A percentile compares a stretch with the other conserved stretches of the same genome.
Conservation (phyloP, 2,113 vertebrate genomes). For the Ictalurus punctatus region DNA sequence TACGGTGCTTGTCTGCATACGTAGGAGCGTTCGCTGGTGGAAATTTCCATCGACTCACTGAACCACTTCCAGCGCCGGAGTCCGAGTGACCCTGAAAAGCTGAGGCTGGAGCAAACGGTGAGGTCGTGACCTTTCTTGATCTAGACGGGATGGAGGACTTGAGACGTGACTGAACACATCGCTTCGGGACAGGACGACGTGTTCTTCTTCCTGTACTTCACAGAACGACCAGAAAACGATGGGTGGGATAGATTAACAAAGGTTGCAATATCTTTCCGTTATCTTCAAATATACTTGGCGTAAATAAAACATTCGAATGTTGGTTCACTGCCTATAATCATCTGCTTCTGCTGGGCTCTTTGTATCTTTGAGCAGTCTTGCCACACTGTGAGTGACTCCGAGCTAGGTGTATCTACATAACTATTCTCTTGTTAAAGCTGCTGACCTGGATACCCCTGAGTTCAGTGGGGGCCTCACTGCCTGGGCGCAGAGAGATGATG, state of each 20-base stretch:
- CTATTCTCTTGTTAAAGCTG: neutral
- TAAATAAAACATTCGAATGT: too few relatives aligned
- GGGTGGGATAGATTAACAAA: neutral
- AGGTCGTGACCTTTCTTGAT: slow-evolving; percentile 34
- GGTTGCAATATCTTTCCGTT: neutral
- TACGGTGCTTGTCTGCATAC: neutral
- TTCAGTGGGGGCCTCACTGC: slow-evolving; percentile 48
- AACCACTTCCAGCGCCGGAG: slow-evolving; percentile 41
- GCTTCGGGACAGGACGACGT: slow-evolving; percentile 44
- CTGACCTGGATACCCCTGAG: slow-evolving; percentile 54
- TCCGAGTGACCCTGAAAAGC: slow-evolving; percentile 53
- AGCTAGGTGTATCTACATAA: neutral
- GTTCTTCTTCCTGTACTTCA: slow-evolving; percentile 48
- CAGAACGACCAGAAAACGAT: neutral
- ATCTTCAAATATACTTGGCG: neutral
- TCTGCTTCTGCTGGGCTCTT: neutral
- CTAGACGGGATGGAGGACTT: slow-evolving; percentile 43
- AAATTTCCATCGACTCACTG: slow-evolving; percentile 32
- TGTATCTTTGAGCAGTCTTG: neutral
- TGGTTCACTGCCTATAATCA: too few relatives aligned
- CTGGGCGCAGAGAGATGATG: slow-evolving; percentile 53
- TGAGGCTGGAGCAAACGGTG: slow-evolving; percentile 50
- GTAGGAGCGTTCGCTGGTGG: neutral
- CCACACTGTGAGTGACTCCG: neutral
- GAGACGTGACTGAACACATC: slow-evolving; percentile 54